These are phyloP conservation scores for Chamaetylas fuelleborni DNA, from an alignment of 2,113 vertebrate genomes.

Conservation along the genomic window DNA sequence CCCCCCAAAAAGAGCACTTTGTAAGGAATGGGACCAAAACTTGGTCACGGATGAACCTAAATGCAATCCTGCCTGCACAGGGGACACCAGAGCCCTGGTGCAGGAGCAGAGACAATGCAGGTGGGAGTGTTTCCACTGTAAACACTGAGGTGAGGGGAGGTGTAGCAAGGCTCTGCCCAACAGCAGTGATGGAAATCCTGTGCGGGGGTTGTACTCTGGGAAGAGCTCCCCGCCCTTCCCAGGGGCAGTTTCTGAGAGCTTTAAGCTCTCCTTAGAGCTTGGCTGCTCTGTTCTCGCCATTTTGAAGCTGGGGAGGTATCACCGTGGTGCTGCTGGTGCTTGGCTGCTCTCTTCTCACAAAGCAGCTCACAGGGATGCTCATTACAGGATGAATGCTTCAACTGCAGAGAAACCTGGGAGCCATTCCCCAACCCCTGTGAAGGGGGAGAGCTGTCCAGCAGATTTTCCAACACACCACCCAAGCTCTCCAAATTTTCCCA, in stretches of 20 bases:
- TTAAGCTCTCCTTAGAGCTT: not conserved
- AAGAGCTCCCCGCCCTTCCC: not conserved
- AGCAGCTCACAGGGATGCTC: not conserved
- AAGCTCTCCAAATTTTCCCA: not conserved
- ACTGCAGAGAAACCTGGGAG: not conserved
- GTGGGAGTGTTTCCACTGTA: not conserved
- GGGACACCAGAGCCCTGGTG: not conserved
- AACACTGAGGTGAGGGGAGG: fast-evolving
- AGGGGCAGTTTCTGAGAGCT: not conserved
- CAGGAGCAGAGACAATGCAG: fast-evolving
- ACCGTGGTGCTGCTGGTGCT: fast-evolving
- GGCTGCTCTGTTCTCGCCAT: not conserved
- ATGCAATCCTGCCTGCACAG: fast-evolving
- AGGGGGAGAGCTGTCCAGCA: not conserved
- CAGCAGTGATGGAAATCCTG: fast-evolving
- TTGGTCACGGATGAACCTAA: fast-evolving
- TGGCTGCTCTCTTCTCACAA: fast-evolving
- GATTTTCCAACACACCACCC: not conserved
- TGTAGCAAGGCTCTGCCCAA: not conserved
- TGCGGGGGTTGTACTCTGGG: not conserved
- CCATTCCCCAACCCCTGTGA: not conserved
- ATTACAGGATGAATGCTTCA: not conserved
- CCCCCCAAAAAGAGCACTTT: not conserved
- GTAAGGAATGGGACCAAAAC: not conserved
- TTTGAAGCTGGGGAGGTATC: not conserved